These are phyloP conservation scores for Echiichthys vipera DNA, from an alignment of 2,797 vertebrate species.

Conservation along the genomic window DNA sequence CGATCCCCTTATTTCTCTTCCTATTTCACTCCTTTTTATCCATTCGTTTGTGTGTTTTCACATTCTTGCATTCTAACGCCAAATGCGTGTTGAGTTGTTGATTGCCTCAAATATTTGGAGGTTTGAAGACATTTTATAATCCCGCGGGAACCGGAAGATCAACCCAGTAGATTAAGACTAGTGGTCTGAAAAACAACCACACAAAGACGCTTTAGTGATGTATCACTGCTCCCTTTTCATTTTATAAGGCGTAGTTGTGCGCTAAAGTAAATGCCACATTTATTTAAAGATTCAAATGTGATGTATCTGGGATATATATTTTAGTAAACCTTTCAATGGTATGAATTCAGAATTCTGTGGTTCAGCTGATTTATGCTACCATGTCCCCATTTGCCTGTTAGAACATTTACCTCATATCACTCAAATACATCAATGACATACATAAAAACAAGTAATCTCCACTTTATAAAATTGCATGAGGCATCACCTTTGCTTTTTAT, in stretches of 20 bases:
- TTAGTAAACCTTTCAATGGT: slow-evolving; percentile 33
- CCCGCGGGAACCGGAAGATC: slow-evolving; percentile 78
- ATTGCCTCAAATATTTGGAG: slow-evolving; percentile 85
- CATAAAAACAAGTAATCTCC: slow-evolving; percentile 29
- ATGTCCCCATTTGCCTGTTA: slow-evolving; percentile 16
- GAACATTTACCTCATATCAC: slow-evolving; percentile 52
- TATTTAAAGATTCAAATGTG: slow-evolving; percentile 62
- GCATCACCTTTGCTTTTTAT: slow-evolving; percentile 64
- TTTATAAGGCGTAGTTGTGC: slow-evolving; percentile 40
- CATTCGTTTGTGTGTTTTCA: slow-evolving; percentile 82
- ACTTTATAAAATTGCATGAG: slow-evolving; percentile 46
- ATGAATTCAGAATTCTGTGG: slow-evolving; percentile 45
- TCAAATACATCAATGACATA: slow-evolving; percentile 26
- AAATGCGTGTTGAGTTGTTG: slow-evolving; percentile 84
- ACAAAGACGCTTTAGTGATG: slow-evolving; percentile 62
- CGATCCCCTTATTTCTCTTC: slow-evolving; percentile 85
- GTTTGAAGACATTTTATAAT: slow-evolving; percentile 82
- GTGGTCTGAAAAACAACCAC: slow-evolving; percentile 73
- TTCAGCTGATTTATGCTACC: slow-evolving; percentile 55
- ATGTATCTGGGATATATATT: slow-evolving; percentile 59
- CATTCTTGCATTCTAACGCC: slow-evolving; percentile 83
- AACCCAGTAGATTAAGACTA: slow-evolving; percentile 82
- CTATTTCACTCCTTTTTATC: slow-evolving; percentile 83
- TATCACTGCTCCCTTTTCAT: slow-evolving; percentile 52
- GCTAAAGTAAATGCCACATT: slow-evolving; percentile 51